These are phyloP conservation scores for Mormyrops boulengeri DNA, from an alignment of 2,797 vertebrate genomes.

Conservation along the genomic window DNA sequence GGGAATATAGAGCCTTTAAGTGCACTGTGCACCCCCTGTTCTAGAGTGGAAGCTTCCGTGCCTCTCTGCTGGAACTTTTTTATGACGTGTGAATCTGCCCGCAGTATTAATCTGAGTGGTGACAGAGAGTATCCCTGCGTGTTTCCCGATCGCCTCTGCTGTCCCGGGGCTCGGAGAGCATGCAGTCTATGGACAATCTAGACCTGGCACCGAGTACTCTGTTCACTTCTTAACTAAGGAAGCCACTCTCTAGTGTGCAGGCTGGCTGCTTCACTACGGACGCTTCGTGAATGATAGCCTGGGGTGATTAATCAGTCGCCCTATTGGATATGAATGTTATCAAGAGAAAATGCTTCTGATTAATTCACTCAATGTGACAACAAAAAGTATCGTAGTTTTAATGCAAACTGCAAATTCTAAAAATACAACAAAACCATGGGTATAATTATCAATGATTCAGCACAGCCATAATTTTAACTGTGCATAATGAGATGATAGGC, in stretches of 20 bases:
- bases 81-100: background rate
- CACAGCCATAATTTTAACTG: background rate
- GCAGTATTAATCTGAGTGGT: background rate
- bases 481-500: background rate
- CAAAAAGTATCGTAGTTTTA: background rate
- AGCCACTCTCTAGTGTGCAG: background rate
- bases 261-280: background rate
- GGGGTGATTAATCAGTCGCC: constrained; percentile 35
- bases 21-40: background rate
- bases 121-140: background rate
- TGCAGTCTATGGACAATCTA: background rate
- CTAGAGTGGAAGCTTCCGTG: background rate
- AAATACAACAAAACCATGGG: background rate
- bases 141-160: background rate
- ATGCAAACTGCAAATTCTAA: background rate
- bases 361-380: background rate
- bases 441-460: background rate
- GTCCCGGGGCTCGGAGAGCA: background rate
- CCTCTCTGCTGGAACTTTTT: background rate
- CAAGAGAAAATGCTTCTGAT: background rate
- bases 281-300: constrained; percentile 30
- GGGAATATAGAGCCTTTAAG: background rate
- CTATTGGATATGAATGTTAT: constrained; percentile 20
- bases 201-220: background rate
- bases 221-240: background rate